phyloP scores from a whole-genome alignment of 1,140 invertebrate species.

The Antheraea pernyi region DNA sequence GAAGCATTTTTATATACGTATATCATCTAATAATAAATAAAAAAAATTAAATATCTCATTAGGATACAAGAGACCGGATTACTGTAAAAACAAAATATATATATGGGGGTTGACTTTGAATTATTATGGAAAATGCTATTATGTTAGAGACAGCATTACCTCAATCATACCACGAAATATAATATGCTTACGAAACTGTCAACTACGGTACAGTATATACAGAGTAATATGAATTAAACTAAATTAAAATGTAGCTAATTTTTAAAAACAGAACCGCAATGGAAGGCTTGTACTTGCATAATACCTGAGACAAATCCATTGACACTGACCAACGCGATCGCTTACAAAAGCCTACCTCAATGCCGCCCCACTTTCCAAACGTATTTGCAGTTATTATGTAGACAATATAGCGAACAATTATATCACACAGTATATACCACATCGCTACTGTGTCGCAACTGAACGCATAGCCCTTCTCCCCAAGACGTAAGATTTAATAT shows the following conservation, averaged over 20 bases:
- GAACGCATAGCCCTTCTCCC: neutral
- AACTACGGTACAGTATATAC: neutral
- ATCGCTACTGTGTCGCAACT: neutral
- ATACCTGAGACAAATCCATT: conserved; percentile 66
- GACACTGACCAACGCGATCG: conserved; percentile 66
- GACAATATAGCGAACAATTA: conserved; percentile 61
- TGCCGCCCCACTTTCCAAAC: conserved; percentile 71
- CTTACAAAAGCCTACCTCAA: conserved; percentile 73
- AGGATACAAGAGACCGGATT: too few species aligned
- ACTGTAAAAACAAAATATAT: too few species aligned
- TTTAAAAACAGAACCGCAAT: conserved; percentile 1
- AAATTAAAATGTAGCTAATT: neutral
- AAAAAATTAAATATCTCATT: too few species aligned
- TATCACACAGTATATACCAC: conserved; percentile 16
- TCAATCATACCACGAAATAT: neutral
- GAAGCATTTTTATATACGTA: too few species aligned
- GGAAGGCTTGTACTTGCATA: conserved; percentile 36
- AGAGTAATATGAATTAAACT: neutral
- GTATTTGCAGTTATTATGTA: conserved; percentile 56
- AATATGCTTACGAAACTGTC: neutral
- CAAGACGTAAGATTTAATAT: neutral
- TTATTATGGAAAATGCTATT: too few species aligned
- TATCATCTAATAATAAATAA: too few species aligned
- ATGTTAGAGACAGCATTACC: too few species aligned
- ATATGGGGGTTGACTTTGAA: too few species aligned